Base-by-base conservation (phyloP, 2,797 vertebrate genomes). In the Iguana delicatissima region DNA sequence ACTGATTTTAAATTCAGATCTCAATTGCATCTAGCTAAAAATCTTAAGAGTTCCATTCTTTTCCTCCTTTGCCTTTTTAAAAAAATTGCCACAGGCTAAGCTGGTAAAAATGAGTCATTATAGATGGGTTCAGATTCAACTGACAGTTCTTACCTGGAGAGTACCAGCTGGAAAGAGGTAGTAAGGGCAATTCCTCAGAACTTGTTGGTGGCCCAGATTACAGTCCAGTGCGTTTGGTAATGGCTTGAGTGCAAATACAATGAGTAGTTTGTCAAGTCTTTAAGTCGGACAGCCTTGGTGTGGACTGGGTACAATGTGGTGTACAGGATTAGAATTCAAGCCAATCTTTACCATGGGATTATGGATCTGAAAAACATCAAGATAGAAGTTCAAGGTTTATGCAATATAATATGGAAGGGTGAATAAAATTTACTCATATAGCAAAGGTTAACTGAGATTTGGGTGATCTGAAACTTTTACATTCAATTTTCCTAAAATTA, bases 111-210 rank as follows among this genome's bases (percentile, higher is more conserved):
- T 24, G 85, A 6, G 13, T 59, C 64, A 85, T 62, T 85, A 85
- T 46, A 55, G 10, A 72, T 46, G 67, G 50, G n/a, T 89, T 85
- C 52, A 52, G 22, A 80, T 6, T 64, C 32, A 69, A 85, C 32
- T 82, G 42, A 29, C 82, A 76, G 64, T 59, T 62, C 79, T 82
- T 90, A 90, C 89, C 89, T 86, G 74, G 67, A 86, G 80, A 86
- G 72, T 52, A 38, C 52, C 79, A 82, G 46, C 2, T 74, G 89
- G 55, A n/a, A 64, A 86, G 79, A 81, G 89, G 89, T 74, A 90
- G 80, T 46, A 46, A 16, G 35, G 73, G 64, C 52, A 26, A 64
- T 62, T 29, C 35, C 86, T 87, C 80, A 79, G 59, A 32, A 52
- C 72, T 79, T 9, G 3, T 35, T 22, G 4, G 57, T 77, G 18